Percentiles rank a stretch among this genome's conserved stretches.
Evolutionary conservation across 2,113 vertebrate species (phyloP).

Genomic region (Solea senegalensis): DNA sequence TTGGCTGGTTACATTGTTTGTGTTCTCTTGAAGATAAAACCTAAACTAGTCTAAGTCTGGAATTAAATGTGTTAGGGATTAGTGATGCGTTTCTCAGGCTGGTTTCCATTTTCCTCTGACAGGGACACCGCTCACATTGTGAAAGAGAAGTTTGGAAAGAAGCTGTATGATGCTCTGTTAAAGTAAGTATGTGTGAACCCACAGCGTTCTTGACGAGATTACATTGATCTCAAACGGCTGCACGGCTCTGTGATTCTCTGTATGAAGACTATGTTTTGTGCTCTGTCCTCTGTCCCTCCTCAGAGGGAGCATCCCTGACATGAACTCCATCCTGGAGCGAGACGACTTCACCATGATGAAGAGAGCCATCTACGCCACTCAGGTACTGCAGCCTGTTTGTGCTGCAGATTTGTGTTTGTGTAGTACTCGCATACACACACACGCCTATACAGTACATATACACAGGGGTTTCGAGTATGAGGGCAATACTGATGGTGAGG

Average conservation of each 20-base stretch:
- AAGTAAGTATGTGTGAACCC: constrained; percentile 78
- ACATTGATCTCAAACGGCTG: background rate
- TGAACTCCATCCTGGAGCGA: constrained; percentile 92
- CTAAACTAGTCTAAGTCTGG: too few relatives aligned
- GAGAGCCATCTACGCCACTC: constrained; percentile 96
- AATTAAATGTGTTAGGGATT: too few relatives aligned
- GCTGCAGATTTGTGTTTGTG: background rate
- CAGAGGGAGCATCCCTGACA: constrained; percentile 94
- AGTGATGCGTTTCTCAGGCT: too few relatives aligned
- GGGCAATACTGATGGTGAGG: too few relatives aligned
- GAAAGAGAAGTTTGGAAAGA: constrained; percentile 98
- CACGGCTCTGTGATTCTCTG: background rate
- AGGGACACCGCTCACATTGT: constrained; percentile 95
- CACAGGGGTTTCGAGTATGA: background rate
- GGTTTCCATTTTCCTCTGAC: constrained; percentile 3
- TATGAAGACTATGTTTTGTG: background rate
- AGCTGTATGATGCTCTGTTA: constrained; percentile 92
- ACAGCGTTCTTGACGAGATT: background rate
- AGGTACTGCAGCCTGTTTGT: constrained; percentile 80
- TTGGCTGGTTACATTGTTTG: too few relatives aligned
- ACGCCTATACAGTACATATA: too few relatives aligned
- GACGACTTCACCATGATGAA: constrained; percentile 98
- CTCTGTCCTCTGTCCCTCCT: background rate
- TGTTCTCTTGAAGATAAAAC: too few relatives aligned
- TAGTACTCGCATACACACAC: background rate